These are phyloP conservation scores for Camelus bactrianus DNA, from an alignment of 2,113 vertebrate species.

Conservation along the genomic window DNA sequence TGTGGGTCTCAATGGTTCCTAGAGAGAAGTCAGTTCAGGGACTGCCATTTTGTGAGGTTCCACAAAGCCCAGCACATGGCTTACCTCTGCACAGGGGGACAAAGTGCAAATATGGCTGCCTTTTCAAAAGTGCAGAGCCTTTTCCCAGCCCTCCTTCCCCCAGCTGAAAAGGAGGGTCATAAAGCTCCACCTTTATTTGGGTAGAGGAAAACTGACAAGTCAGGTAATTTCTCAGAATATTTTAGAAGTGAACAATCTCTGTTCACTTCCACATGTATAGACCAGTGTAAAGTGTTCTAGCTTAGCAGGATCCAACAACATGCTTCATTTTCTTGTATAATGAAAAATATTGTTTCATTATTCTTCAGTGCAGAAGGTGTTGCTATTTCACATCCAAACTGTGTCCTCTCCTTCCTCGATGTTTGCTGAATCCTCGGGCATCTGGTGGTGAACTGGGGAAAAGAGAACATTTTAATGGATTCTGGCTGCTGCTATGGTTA, in stretches of 20 bases:
- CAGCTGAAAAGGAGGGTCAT: slow-evolving; percentile 36
- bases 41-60: slow-evolving; percentile 69
- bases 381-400: slow-evolving; percentile 32
- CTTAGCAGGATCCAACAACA: not conserved
- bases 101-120: slow-evolving; percentile 62
- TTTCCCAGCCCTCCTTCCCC: not conserved
- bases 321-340: not conserved
- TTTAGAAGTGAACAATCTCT: slow-evolving; percentile 23
- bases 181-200: slow-evolving; percentile 59
- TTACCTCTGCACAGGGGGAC: not conserved
- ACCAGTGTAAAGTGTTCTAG: not conserved
- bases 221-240: slow-evolving; percentile 42
- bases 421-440: slow-evolving; percentile 35
- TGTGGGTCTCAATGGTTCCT: not conserved
- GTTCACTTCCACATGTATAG: not conserved
- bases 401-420: not conserved
- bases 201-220: not conserved
- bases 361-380: not conserved
- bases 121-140: slow-evolving; percentile 30
- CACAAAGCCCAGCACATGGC: slow-evolving; percentile 14
- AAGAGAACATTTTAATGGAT: slow-evolving; percentile 46
- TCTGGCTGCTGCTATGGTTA: not conserved
- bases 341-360: slow-evolving; percentile 57
- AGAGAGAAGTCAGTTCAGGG: slow-evolving; percentile 61
- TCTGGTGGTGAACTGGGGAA: not conserved